Conservation (phyloP, 2,888 invertebrate species). For the Cartodere bifasciata region DNA sequence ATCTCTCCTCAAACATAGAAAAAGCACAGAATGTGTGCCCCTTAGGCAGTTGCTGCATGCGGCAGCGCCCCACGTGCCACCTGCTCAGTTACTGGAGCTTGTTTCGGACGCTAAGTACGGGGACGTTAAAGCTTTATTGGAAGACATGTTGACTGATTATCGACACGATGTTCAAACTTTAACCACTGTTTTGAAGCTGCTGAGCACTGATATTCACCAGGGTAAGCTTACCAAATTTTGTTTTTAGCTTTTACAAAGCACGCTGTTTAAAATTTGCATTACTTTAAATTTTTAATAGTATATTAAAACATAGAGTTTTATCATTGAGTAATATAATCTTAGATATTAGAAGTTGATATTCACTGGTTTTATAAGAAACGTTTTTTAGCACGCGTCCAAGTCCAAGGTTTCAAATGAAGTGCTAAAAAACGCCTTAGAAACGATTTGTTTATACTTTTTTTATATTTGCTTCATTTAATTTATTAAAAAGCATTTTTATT, state of each 20-base stretch:
- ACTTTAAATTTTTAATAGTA: neutral
- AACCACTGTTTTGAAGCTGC: conserved; percentile 49
- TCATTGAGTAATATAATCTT: too few relatives aligned
- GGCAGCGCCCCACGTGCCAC: conserved; percentile 42
- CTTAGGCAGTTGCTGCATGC: conserved; percentile 39
- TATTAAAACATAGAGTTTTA: too few relatives aligned
- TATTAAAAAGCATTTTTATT: too few relatives aligned
- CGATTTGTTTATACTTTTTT: too few relatives aligned
- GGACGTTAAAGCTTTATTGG: conserved; percentile 45
- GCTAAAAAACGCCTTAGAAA: too few relatives aligned
- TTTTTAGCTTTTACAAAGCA: neutral
- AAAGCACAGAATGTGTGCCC: conserved; percentile 31
- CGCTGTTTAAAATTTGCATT: conserved; percentile 1
- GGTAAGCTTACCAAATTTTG: conserved; percentile 23
- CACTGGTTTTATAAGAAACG: too few relatives aligned
- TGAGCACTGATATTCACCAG: conserved; percentile 56
- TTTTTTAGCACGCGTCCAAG: too few relatives aligned
- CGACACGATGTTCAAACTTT: conserved; percentile 62
- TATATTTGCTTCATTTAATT: too few relatives aligned
- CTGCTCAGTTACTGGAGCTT: conserved; percentile 45
- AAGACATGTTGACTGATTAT: conserved; percentile 63
- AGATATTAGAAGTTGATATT: too few relatives aligned
- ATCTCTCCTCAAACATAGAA: conserved; percentile 35
- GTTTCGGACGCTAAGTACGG: conserved; percentile 48
- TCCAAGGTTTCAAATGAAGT: too few relatives aligned